Base-by-base conservation (phyloP, 1,140 invertebrate species). In the Drosophila bocki region DNA sequence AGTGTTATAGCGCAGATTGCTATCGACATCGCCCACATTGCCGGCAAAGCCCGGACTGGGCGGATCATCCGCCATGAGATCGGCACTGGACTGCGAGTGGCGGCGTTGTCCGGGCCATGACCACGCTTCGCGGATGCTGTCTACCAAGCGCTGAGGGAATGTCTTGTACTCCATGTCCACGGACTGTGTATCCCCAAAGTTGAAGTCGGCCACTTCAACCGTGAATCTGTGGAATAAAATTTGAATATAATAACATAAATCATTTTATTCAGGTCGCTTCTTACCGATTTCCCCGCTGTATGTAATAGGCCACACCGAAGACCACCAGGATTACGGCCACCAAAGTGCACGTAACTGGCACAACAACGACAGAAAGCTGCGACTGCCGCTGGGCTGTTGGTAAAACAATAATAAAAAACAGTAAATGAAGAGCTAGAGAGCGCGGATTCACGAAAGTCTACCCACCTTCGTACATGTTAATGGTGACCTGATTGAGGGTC, bases 181-280 rank as follows among this genome's bases (percentile, higher is more conserved):
- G 39, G 93, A 94, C 91, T 95, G 95, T 29, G 92, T 93, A 76
- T 97, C 95, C 2, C 96, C 96, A 91, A 98, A 98, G 93, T 98
- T 96, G 84, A 98, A 98, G 91, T 98, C 96, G 0, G 97, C 97
- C 3, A 97, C 97, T 94, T 98, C 97, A 17, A 98, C 94, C 3
- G 94, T 96, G 80, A 96, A 96, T 77, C 96, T 96, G 87, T 48
- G 5, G 12, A 3, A n/a, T 4, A 48, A 92, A 85, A 88, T 74
- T 82, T 67, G 35, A 64, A 33, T n/a, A 68, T 6, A 6, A 22
- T 26, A 5, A 9, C 15, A 32, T 3, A 39, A 5, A 35, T 15
- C 1, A 9, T 2, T 13, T 15, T 2, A 35, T 35, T 33, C 12
- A 29, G 8, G 8, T 0, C 2, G 1, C 1, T 7, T 48, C 84